Evolutionary conservation across 2,797 vertebrate genomes (phyloP).

Genomic region (Propithecus perrieri): DNA sequence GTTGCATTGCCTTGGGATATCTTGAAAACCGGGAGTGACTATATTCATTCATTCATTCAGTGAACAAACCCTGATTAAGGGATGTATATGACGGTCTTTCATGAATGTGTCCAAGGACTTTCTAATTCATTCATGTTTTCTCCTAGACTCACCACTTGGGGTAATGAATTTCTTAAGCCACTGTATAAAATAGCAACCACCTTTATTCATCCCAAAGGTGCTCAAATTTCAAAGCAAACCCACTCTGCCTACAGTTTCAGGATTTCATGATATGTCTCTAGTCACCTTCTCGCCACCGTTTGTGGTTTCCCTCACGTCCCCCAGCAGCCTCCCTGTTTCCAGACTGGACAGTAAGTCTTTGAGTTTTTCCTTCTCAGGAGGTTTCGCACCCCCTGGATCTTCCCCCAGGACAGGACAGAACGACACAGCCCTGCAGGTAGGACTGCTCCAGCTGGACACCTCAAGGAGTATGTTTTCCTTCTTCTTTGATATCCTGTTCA

Average conservation of each 20-base stretch:
- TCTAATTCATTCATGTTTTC: slow-evolving; percentile 61
- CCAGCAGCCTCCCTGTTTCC: not conserved
- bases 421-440: not conserved
- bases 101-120: slow-evolving; percentile 66
- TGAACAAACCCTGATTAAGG: slow-evolving; percentile 64
- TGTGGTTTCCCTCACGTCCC: slow-evolving; percentile 8
- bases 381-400: not conserved
- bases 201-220: slow-evolving; percentile 34
- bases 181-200: slow-evolving; percentile 39
- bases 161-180: slow-evolving; percentile 63
- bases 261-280: slow-evolving; percentile 19
- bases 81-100: slow-evolving; percentile 57
- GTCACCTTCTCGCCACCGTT: not conserved
- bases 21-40: slow-evolving; percentile 57
- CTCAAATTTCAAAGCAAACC: slow-evolving; percentile 55
- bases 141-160: slow-evolving; percentile 38
- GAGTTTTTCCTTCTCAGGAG: not conserved
- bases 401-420: not conserved
- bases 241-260: slow-evolving; percentile 33
- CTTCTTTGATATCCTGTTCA: slow-evolving; percentile 54
- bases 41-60: slow-evolving; percentile 63
- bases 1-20: slow-evolving; percentile 59
- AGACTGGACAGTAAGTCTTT: not conserved
- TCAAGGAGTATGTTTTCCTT: not conserved
- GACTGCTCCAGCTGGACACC: not conserved